These are phyloP conservation scores for Centruroides vittatus DNA, from an alignment of 1,140 invertebrate genomes.

Conservation along the genomic window DNA sequence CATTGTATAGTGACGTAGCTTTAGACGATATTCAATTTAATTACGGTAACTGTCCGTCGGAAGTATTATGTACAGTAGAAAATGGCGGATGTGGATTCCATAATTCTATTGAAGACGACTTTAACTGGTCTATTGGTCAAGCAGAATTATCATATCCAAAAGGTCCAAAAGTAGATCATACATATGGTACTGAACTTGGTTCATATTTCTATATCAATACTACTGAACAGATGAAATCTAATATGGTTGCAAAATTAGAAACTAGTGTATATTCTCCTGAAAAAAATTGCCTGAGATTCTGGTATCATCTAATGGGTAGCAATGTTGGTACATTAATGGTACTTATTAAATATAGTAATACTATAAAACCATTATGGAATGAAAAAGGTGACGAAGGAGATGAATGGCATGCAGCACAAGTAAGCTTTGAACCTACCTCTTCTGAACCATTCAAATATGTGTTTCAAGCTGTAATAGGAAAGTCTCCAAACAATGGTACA, in stretches of 20 bases:
- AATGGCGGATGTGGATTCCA: slow-evolving; percentile 12
- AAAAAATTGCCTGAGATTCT: slow-evolving; percentile 16
- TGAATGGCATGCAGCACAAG: slow-evolving; percentile 14
- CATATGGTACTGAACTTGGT: slow-evolving; percentile 8
- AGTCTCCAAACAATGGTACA: neutral
- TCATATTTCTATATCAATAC: slow-evolving; percentile 19
- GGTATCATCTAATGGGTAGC: slow-evolving; percentile 19
- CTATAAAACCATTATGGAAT: slow-evolving; percentile 6
- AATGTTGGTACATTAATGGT: slow-evolving; percentile 17
- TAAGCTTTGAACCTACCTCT: neutral
- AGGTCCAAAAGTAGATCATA: slow-evolving; percentile 21
- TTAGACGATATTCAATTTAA: slow-evolving; percentile 15
- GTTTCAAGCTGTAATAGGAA: slow-evolving; percentile 9
- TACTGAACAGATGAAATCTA: neutral
- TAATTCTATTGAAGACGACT: slow-evolving; percentile 4
- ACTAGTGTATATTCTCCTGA: slow-evolving; percentile 8
- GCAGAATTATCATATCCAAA: neutral
- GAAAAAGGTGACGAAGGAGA: slow-evolving; percentile 5
- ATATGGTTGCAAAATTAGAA: slow-evolving; percentile 10
- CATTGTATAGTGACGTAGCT: slow-evolving; percentile 10
- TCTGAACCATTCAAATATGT: slow-evolving; percentile 6
- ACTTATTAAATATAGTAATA: slow-evolving; percentile 4
- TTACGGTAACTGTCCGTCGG: slow-evolving; percentile 7
- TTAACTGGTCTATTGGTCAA: slow-evolving; percentile 8
- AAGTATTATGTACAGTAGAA: slow-evolving; percentile 15